Evolutionary conservation across 2,797 vertebrate species (phyloP).

Genomic region (Anas bernieri): DNA sequence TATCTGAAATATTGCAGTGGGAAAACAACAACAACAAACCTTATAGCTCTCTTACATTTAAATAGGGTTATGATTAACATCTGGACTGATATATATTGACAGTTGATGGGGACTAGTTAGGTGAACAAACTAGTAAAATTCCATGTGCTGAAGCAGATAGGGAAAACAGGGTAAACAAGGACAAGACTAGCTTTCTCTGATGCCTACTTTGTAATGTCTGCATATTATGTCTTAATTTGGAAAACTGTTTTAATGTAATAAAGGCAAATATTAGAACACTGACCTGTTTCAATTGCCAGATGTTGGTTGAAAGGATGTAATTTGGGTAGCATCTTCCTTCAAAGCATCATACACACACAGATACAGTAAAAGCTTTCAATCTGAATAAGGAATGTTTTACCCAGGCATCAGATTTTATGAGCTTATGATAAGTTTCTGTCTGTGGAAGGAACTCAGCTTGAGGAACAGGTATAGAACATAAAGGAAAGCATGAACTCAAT

Average conservation of each 20-base stretch:
- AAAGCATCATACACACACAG: not conserved
- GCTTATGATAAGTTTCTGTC: not conserved
- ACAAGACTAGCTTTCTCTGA: not conserved
- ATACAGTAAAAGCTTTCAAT: not conserved
- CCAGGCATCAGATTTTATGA: not conserved
- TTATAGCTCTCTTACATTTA: not conserved
- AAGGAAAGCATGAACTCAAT: not conserved
- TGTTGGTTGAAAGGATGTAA: slow-evolving; percentile 11
- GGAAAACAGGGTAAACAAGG: not conserved
- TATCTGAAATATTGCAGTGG: not conserved
- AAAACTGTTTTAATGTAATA: not conserved
- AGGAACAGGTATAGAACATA: not conserved
- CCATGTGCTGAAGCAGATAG: not conserved
- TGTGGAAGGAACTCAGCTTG: not conserved
- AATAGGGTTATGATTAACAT: not conserved
- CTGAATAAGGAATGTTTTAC: not conserved
- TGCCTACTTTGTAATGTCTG: not conserved
- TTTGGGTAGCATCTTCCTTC: slow-evolving; percentile 2
- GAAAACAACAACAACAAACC: not conserved
- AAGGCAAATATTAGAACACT: not conserved
- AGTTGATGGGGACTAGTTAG: not conserved
- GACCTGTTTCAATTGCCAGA: slow-evolving; percentile 10
- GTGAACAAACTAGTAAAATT: not conserved
- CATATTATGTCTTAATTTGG: not conserved
- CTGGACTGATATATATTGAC: not conserved